phyloP scores from a whole-genome alignment of 2,113 vertebrate genomes.

The Corvus hawaiiensis region DNA sequence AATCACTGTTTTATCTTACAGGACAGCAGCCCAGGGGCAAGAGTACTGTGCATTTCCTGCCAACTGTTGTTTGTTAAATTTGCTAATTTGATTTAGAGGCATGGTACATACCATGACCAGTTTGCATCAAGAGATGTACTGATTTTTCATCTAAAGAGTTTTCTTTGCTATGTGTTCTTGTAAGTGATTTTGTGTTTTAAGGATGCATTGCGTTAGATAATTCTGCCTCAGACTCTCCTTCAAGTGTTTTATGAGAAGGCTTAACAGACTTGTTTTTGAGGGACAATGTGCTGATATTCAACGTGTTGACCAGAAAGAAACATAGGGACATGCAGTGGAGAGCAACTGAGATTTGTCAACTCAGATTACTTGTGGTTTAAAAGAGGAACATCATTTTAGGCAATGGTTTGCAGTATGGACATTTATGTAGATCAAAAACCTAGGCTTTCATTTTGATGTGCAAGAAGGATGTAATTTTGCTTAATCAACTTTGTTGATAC shows the following conservation, averaged over 20 bases:
- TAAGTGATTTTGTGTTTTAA: not conserved
- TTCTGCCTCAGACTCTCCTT: not conserved
- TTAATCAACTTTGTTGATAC: not conserved
- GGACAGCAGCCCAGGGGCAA: slow-evolving; percentile 1
- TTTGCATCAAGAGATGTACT: not conserved
- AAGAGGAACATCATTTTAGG: not conserved
- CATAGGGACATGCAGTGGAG: not conserved
- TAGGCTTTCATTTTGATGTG: not conserved
- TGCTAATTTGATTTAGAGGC: slow-evolving; percentile 43
- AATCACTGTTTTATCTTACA: slow-evolving; percentile 14
- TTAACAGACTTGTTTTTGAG: not conserved
- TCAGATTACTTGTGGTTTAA: not conserved
- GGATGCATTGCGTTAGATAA: not conserved
- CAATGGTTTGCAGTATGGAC: not conserved
- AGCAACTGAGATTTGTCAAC: not conserved
- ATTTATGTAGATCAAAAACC: not conserved
- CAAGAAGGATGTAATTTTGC: not conserved
- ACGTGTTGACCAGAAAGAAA: not conserved
- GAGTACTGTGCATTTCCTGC: slow-evolving; percentile 21
- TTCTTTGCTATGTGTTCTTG: not conserved
- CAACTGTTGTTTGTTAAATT: slow-evolving; percentile 50
- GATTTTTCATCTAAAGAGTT: not conserved
- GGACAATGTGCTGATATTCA: not conserved
- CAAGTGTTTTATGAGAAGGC: not conserved
- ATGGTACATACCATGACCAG: not conserved